Evolutionary conservation across 2,797 vertebrate species (phyloP).

Genomic region (Etheostoma perlongum): DNA sequence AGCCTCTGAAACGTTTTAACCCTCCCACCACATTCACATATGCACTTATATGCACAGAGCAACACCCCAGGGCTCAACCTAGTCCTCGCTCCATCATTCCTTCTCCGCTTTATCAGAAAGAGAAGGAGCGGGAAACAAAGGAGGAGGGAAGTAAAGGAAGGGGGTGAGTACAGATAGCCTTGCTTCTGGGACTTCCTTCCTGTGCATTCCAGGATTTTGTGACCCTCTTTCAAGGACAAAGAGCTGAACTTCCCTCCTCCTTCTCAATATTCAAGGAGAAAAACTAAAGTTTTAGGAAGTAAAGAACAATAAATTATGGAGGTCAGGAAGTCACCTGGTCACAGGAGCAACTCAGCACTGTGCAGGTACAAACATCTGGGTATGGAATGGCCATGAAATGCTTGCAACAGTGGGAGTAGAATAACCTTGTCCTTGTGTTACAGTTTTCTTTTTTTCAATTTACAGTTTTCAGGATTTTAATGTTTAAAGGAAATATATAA

Average conservation of each 20-base stretch:
- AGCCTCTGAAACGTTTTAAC: constrained; percentile 78
- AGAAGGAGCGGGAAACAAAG: constrained; percentile 75
- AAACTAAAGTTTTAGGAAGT: constrained; percentile 49
- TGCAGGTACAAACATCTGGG: constrained; percentile 69
- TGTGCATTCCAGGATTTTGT: constrained; percentile 85
- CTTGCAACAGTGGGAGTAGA: constrained; percentile 16
- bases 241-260: constrained; percentile 51
- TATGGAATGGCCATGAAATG: constrained; percentile 34
- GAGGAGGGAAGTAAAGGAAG: constrained; percentile 73
- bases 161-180: constrained; percentile 79
- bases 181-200: constrained; percentile 83
- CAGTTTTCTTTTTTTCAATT: background rate
- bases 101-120: constrained; percentile 74
- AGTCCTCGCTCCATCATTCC: constrained; percentile 73
- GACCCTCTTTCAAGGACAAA: constrained; percentile 85
- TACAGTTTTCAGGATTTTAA: background rate
- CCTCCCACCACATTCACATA: constrained; percentile 63
- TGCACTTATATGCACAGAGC: constrained; percentile 56
- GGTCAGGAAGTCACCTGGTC: constrained; percentile 68
- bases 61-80: constrained; percentile 46
- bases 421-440: background rate
- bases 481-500: background rate
- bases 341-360: constrained; percentile 51
- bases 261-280: constrained; percentile 53
- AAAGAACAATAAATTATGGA: constrained; percentile 66